Percentiles rank a stretch among this genome's conserved stretches.
phyloP scores from a whole-genome alignment of 2,113 vertebrate genomes.

The Alosa alosa region DNA sequence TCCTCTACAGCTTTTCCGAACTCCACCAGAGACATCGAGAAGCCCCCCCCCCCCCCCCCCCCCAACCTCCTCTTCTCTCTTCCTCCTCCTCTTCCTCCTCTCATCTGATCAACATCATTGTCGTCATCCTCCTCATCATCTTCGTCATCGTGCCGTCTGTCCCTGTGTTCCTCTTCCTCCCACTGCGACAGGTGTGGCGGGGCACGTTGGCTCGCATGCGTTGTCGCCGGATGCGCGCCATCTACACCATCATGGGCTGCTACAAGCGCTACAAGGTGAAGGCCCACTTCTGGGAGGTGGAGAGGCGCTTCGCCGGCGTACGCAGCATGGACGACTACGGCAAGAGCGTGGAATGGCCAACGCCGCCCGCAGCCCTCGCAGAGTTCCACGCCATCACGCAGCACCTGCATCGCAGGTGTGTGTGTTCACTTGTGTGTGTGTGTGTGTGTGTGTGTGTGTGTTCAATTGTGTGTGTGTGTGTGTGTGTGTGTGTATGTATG shows the following conservation, averaged over 20 bases:
- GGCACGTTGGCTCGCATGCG: slow-evolving; percentile 80
- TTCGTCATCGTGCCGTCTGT: neutral
- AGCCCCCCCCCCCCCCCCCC: neutral
- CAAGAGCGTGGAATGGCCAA: slow-evolving; percentile 78
- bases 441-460: neutral
- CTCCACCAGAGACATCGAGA: neutral
- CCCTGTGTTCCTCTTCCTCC: neutral
- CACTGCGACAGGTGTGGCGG: slow-evolving; percentile 78
- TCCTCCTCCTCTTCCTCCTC: neutral
- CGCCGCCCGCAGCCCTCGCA: slow-evolving; percentile 70
- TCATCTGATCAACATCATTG: neutral
- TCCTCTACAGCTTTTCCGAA: neutral
- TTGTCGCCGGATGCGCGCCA: slow-evolving; percentile 75
- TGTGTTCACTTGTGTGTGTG: slow-evolving; percentile 5
- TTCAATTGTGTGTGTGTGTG: neutral
- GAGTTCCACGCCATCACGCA: slow-evolving; percentile 80
- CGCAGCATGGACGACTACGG: slow-evolving; percentile 79
- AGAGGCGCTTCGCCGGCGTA: slow-evolving; percentile 73
- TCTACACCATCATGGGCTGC: slow-evolving; percentile 83
- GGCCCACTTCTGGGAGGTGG: slow-evolving; percentile 80
- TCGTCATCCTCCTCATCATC: neutral
- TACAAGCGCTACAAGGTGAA: slow-evolving; percentile 87
- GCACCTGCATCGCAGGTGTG: slow-evolving; percentile 80
- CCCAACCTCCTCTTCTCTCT: neutral
- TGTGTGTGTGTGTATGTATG: neutral